Percentiles rank a stretch among this genome's conserved stretches.
These are phyloP conservation scores for Ophion ventricosus DNA, from an alignment of 2,888 invertebrate genomes.

Conservation along the genomic window DNA sequence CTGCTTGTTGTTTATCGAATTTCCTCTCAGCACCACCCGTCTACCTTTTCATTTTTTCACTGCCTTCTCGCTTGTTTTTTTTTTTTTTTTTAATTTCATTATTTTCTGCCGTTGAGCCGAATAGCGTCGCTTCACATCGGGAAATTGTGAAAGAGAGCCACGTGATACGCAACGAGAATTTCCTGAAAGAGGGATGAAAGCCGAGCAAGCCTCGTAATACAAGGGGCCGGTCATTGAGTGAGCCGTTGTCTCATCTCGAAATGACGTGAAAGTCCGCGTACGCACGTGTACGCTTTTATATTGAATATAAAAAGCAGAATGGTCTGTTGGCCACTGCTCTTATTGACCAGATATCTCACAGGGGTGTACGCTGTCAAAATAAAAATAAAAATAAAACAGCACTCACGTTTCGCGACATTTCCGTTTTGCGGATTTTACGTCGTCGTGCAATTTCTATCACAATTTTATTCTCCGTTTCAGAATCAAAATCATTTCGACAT, in stretches of 20 bases:
- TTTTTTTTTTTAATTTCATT: constrained; percentile 1
- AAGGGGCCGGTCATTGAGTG: constrained; percentile 8
- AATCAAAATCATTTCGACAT: no score
- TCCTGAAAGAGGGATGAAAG: constrained; percentile 21
- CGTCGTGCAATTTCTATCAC: no score
- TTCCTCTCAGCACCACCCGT: constrained; percentile 8
- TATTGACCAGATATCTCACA: no score
- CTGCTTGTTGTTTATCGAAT: constrained; percentile 4
- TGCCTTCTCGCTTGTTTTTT: constrained; percentile 16
- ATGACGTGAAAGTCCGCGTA: constrained; percentile 4
- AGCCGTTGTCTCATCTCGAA: neutral
- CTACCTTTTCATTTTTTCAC: constrained; percentile 32
- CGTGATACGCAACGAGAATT: constrained; percentile 9
- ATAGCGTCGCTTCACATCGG: constrained; percentile 27
- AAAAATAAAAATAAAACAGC: neutral
- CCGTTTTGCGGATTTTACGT: no score
- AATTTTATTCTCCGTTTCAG: no score
- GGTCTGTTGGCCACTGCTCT: neutral
- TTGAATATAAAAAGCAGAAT: neutral
- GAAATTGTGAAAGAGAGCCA: constrained; percentile 59
- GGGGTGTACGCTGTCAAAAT: neutral
- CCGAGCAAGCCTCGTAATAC: neutral
- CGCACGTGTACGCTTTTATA: neutral
- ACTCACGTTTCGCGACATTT: no score
- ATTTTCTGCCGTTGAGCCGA: constrained; percentile 9